phyloP scores from a whole-genome alignment of 2,797 vertebrate species.

The Acipenser ruthenus region DNA sequence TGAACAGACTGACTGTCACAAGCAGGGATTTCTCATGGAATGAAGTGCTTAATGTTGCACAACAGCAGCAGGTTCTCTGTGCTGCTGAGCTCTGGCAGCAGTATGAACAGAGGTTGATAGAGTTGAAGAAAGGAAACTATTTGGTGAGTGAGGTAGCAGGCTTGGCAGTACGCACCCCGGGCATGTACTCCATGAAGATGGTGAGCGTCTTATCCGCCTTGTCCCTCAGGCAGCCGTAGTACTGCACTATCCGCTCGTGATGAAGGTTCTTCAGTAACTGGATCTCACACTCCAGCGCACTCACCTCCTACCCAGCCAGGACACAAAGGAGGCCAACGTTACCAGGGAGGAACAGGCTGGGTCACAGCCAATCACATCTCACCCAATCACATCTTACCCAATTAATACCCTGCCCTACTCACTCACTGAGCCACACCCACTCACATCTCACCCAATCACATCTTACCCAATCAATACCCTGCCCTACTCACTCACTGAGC shows the following conservation, averaged over 20 bases:
- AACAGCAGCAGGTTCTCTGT: no score
- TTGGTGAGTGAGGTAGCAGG: not conserved
- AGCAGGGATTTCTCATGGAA: no score
- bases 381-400: not conserved
- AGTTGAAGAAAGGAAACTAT: not conserved
- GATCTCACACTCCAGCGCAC: slow-evolving; percentile 94
- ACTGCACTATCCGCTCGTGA: slow-evolving; percentile 92
- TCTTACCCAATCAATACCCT: no score
- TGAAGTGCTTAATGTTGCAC: no score
- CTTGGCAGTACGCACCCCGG: slow-evolving; percentile 67
- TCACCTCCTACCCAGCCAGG: slow-evolving; percentile 72
- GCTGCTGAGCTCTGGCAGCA: not conserved
- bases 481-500: no score
- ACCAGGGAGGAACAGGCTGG: not conserved
- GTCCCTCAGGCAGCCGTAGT: slow-evolving; percentile 88
- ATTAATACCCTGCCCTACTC: no score
- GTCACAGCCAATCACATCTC: not conserved
- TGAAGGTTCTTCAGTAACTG: slow-evolving; percentile 94
- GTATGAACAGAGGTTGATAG: not conserved
- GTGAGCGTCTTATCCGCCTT: slow-evolving; percentile 87
- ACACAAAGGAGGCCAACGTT: not conserved
- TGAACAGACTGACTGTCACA: no score
- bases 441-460: no score
- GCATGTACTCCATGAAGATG: slow-evolving; percentile 99
- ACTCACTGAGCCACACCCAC: no score